Evolutionary conservation across 1,140 invertebrate species (phyloP).

Genomic region (Drosophila santomea): DNA sequence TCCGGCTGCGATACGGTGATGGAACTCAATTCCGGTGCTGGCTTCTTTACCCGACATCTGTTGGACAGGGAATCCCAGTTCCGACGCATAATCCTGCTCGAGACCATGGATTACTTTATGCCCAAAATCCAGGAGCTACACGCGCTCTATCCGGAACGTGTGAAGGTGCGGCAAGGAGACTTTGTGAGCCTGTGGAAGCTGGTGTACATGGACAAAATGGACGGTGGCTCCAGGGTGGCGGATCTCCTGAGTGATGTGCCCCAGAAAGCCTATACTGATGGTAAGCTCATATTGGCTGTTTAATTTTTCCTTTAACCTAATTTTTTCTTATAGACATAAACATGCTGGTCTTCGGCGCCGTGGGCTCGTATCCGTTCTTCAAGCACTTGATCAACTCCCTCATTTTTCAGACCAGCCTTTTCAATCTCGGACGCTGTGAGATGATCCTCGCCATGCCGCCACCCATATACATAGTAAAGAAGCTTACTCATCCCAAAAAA

Average conservation of each 20-base stretch:
- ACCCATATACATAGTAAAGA: conserved; percentile 85
- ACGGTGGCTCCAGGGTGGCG: conserved; percentile 85
- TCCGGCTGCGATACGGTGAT: conserved; percentile 83
- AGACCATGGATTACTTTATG: conserved; percentile 84
- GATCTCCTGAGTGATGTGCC: conserved; percentile 85
- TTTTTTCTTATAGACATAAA: conserved; percentile 68
- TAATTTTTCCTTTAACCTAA: not conserved
- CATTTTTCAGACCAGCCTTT: conserved; percentile 86
- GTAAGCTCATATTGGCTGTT: conserved; percentile 11
- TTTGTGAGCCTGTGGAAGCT: conserved; percentile 86
- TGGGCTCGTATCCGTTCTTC: conserved; percentile 86
- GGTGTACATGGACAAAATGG: conserved; percentile 86
- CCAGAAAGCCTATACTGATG: conserved; percentile 56
- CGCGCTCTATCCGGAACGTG: conserved; percentile 70
- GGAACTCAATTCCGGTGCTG: conserved; percentile 86
- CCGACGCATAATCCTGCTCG: conserved; percentile 84
- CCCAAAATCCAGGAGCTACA: conserved; percentile 65
- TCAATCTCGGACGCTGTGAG: conserved; percentile 85
- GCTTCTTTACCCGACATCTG: conserved; percentile 85
- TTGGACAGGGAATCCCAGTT: conserved; percentile 76
- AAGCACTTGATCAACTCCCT: conserved; percentile 86
- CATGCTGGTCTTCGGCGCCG: conserved; percentile 86
- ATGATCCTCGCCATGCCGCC: conserved; percentile 86
- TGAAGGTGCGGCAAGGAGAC: conserved; percentile 84
- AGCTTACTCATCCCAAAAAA: not conserved